Percentiles rank a stretch among this genome's conserved stretches.
These are phyloP conservation scores for Helostoma temminkii DNA, from an alignment of 2,797 vertebrate genomes.

Conservation along the genomic window DNA sequence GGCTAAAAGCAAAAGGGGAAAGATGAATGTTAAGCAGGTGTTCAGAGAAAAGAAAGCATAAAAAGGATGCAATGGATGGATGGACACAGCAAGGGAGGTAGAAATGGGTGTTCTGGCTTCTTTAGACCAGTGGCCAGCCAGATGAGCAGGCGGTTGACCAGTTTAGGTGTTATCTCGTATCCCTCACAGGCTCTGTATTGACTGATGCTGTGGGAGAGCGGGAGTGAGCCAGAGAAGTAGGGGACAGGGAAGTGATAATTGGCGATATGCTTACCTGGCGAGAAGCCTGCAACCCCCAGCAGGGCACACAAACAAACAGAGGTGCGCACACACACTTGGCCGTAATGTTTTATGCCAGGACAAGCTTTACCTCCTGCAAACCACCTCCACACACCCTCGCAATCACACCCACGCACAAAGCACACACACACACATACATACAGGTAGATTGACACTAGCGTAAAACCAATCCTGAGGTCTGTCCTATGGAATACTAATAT, in stretches of 20 bases:
- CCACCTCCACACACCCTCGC: constrained; percentile 27
- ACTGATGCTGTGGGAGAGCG: constrained; percentile 35
- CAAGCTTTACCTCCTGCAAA: constrained; percentile 51
- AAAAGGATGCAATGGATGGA: constrained; percentile 50
- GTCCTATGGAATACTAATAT: constrained; percentile 81
- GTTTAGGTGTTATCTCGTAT: constrained; percentile 63
- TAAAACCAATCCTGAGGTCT: constrained; percentile 77
- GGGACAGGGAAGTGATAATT: constrained; percentile 85
- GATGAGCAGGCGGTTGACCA: constrained; percentile 54
- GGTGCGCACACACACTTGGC: constrained; percentile 31
- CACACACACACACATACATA: constrained; percentile 35
- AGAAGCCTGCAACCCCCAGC: constrained; percentile 73
- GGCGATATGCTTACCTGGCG: constrained; percentile 84
- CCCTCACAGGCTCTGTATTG: constrained; percentile 58
- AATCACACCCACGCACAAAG: constrained; percentile 34
- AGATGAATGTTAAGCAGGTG: constrained; percentile 62
- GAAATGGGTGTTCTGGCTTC: constrained; percentile 61
- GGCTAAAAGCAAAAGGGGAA: constrained; percentile 55
- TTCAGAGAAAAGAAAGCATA: constrained; percentile 46
- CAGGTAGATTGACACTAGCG: constrained; percentile 76
- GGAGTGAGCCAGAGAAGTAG: constrained; percentile 22
- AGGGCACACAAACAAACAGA: constrained; percentile 56
- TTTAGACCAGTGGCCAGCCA: constrained; percentile 44
- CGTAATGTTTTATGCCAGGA: constrained; percentile 57
- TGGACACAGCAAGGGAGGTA: constrained; percentile 23